Conservation (phyloP, 2,797 vertebrate species). For the Atherinosoma microstoma region DNA sequence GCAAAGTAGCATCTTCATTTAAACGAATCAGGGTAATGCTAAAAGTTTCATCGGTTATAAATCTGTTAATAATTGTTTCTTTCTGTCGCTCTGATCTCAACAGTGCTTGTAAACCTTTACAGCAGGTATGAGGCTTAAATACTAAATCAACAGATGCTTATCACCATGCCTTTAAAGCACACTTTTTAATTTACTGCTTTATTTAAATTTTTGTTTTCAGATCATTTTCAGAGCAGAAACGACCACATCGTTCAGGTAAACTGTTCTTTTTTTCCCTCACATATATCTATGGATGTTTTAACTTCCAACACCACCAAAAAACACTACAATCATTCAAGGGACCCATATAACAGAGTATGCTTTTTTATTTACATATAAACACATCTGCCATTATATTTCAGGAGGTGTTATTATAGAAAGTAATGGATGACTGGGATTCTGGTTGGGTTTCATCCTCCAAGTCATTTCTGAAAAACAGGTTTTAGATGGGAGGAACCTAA, state of each 20-base stretch:
- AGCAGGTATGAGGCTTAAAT: conserved; percentile 73
- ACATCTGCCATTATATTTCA: conserved; percentile 3
- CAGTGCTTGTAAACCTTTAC: conserved; percentile 84
- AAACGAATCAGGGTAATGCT: conserved; percentile 16
- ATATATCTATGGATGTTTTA: conserved; percentile 9
- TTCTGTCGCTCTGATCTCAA: conserved; percentile 38
- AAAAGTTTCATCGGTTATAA: background rate
- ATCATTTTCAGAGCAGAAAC: conserved; percentile 80
- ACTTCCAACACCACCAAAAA: background rate
- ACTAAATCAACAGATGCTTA: background rate
- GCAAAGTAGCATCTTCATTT: conserved; percentile 21
- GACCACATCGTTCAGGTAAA: conserved; percentile 83
- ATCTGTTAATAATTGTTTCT: conserved; percentile 21
- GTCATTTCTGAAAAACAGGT: conserved; percentile 11
- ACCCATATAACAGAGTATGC: background rate
- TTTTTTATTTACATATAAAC: conserved; percentile 13
- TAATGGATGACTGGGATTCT: background rate
- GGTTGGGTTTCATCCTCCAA: conserved; percentile 6
- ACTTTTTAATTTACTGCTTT: conserved; percentile 20
- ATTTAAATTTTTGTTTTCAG: conserved; percentile 59
- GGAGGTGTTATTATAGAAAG: background rate
- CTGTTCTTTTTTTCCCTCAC: conserved; percentile 3
- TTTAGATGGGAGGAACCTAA: conserved; percentile 15
- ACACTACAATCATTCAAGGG: background rate
- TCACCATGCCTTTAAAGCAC: background rate